phyloP scores from a whole-genome alignment of 2,113 vertebrate species.

The Plotosus lineatus region DNA sequence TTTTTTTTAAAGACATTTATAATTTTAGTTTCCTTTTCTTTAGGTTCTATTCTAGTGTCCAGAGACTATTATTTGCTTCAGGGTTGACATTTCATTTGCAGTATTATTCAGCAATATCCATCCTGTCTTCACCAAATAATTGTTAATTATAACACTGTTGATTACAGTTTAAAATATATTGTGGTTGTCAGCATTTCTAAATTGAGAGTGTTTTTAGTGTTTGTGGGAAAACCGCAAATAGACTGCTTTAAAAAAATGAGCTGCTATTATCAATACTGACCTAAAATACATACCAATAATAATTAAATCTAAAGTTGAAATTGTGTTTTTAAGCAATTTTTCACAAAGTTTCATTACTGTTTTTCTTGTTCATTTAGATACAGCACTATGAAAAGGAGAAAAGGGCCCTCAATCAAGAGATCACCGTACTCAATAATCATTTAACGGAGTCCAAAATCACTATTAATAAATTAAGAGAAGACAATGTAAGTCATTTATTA shows the following conservation, averaged over 20 bases:
- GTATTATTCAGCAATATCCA: background rate
- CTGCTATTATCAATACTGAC: background rate
- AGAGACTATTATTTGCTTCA: too few species aligned
- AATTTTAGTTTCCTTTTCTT: too few species aligned
- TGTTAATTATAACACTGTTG: background rate
- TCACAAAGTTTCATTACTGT: background rate
- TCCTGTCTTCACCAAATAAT: background rate
- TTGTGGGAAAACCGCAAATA: background rate
- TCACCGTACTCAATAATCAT: constrained; percentile 93
- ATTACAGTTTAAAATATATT: background rate
- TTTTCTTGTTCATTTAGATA: constrained; percentile 70
- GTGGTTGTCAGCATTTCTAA: background rate
- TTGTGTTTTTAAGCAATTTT: background rate
- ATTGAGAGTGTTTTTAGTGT: background rate
- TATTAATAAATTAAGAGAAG: constrained; percentile 90
- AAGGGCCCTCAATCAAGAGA: constrained; percentile 88
- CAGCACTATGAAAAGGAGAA: constrained; percentile 95
- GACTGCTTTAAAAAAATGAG: too few species aligned
- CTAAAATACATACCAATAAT: background rate
- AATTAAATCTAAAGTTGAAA: background rate
- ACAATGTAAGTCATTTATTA: constrained; percentile 85
- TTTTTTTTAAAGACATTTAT: too few species aligned
- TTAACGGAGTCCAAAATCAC: constrained; percentile 95
- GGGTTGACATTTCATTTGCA: too few species aligned
- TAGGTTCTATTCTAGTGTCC: too few species aligned